phyloP scores from a whole-genome alignment of 2,113 vertebrate species.

The Eira barbara region DNA sequence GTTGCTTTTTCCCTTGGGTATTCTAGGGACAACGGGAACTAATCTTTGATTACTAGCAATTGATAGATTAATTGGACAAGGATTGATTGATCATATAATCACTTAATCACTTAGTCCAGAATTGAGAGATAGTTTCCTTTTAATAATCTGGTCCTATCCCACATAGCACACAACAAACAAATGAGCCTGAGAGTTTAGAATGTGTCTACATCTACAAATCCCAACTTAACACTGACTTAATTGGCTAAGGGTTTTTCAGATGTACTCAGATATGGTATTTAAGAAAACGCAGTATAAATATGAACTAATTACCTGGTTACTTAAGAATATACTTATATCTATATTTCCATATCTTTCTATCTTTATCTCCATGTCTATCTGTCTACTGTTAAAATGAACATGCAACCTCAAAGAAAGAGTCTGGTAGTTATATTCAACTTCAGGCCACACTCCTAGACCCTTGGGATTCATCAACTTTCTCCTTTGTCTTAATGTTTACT shows the following conservation, averaged over 20 bases:
- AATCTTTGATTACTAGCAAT: not conserved
- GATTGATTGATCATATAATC: not conserved
- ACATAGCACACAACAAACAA: not conserved
- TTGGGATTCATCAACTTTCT: not conserved
- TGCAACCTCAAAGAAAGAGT: not conserved
- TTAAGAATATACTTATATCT: not conserved
- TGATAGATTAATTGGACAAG: too few relatives aligned
- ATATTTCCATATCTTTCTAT: not conserved
- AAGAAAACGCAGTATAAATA: not conserved
- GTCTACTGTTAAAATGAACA: not conserved
- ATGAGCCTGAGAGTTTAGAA: rapidly evolving
- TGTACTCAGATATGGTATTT: not conserved
- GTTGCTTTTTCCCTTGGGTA: not conserved
- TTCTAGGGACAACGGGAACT: not conserved
- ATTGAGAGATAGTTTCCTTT: not conserved
- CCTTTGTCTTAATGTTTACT: not conserved
- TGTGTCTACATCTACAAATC: not conserved
- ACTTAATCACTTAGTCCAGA: not conserved
- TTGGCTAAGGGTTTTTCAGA: not conserved
- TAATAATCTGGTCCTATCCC: not conserved
- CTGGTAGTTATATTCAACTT: not conserved
- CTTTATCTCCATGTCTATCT: not conserved
- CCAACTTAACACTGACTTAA: not conserved
- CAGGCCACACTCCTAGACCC: not conserved
- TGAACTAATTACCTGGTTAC: not conserved